These are phyloP conservation scores for Heterotis niloticus DNA, from an alignment of 2,113 vertebrate species.

Conservation along the genomic window DNA sequence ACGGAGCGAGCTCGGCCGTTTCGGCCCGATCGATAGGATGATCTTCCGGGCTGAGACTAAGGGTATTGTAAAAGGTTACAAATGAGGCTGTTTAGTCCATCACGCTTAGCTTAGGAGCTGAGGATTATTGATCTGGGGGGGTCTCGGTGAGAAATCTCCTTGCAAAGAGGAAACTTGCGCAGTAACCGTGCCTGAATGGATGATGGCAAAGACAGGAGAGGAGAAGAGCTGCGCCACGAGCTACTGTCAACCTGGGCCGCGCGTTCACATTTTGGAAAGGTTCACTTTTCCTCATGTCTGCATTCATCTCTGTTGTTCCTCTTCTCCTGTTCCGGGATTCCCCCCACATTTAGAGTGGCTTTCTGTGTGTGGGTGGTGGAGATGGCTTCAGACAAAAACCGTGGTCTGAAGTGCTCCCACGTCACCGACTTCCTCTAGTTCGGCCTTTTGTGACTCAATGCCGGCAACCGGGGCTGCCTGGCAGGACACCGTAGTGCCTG, in stretches of 20 bases:
- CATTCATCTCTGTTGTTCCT: not conserved
- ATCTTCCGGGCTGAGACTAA: constrained; percentile 51
- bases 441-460: not conserved
- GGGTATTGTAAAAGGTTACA: constrained; percentile 56
- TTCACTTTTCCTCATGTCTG: not conserved
- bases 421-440: too few relatives aligned
- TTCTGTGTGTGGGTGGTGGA: too few relatives aligned
- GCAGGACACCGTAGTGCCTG: not conserved
- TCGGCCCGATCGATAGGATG: constrained; percentile 54
- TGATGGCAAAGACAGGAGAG: constrained; percentile 11
- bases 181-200: constrained; percentile 48
- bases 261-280: not conserved
- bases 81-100: constrained; percentile 53
- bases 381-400: too few relatives aligned
- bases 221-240: not conserved
- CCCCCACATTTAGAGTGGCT: too few relatives aligned
- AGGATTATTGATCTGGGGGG: constrained; percentile 49
- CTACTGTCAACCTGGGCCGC: not conserved
- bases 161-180: constrained; percentile 39
- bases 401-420: too few relatives aligned
- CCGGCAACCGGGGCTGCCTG: not conserved
- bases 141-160: constrained; percentile 57
- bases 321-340: not conserved
- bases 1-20: constrained; percentile 33
- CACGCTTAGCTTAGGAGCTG: constrained; percentile 50